These are phyloP conservation scores for Rosalia funebris DNA, from an alignment of 2,888 invertebrate genomes.

Conservation along the genomic window DNA sequence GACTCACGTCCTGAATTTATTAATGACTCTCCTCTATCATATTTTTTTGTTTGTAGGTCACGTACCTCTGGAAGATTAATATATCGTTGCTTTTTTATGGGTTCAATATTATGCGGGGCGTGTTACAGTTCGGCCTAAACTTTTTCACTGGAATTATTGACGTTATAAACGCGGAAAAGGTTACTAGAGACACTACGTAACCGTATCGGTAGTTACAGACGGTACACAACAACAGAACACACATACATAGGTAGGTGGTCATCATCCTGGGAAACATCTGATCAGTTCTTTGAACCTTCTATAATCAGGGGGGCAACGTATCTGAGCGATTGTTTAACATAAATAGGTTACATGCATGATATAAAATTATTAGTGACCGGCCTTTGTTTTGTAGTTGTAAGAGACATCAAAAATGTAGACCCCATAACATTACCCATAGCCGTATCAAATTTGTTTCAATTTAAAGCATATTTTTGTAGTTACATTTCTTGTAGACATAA, in stretches of 20 bases:
- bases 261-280: constrained; percentile 6
- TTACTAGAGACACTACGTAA: background rate
- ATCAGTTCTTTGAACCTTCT: constrained; percentile 16
- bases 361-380: constrained; percentile 1
- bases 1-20: background rate
- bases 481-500: too few species aligned
- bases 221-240: background rate
- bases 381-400: constrained; percentile 3
- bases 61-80: background rate
- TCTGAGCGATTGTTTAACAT: constrained; percentile 11
- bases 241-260: constrained; percentile 12
- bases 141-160: background rate
- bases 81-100: background rate
- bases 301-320: constrained; percentile 19
- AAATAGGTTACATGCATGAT: constrained; percentile 13
- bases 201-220: background rate
- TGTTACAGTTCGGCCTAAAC: background rate
- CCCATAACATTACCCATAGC: background rate
- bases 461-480: background rate
- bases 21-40: background rate
- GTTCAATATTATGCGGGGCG: background rate
- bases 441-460: background rate
- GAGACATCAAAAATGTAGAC: background rate
- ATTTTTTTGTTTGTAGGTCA: background rate
- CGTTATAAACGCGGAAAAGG: background rate